Evolutionary conservation across 2,888 invertebrate genomes (phyloP), one percentile per base, ranked within the genome.

Genomic region (Erpobdella octoculata): DNA sequence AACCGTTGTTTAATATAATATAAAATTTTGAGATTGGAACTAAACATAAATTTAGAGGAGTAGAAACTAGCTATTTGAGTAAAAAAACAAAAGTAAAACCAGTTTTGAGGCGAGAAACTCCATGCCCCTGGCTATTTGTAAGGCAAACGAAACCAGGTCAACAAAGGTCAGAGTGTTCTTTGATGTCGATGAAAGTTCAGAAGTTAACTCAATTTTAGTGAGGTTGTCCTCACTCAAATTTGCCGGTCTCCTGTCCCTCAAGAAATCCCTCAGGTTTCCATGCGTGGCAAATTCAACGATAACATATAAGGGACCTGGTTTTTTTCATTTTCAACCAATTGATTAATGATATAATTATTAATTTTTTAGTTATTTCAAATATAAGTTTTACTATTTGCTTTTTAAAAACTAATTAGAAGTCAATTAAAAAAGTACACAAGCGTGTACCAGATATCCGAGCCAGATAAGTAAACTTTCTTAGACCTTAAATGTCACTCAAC

Each of bases 91-190:
- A 9, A 31, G 15, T 28, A 37, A 25, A 84, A 92, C 92, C 84
- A 93, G 88, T 84, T 92, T 89, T 0, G 94, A 93, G 1, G 95
- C 91, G 77, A 98, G 86, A 84, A 97, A 98, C 76, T 96, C 93
- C 97, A 98, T 98, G 74, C 98, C 98, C 72, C 92, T 87, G 0
- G 97, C 95, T 1, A 97, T 91, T 86, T 98, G 97, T 82, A 91
- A 94, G 0, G 95, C 92, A 83, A 95, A 98, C 1, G 93, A 93
- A 5, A 97, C 92, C 71, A 98, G 86, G 83, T 96, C 93, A 81
- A 93, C 93, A 79, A 93, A 92, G 18, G 92, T 92, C 15, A 95
- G 85, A 0, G 88, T 73, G 79, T 88, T 88, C 72, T 89, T 89
- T 31, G 31, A 31, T 6, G 31, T 35, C 35, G 5, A 9, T 18